Evolutionary conservation across 2,888 invertebrate species (phyloP), one percentile per base, ranked within the genome.

Genomic region (Melanchra persicariae): DNA sequence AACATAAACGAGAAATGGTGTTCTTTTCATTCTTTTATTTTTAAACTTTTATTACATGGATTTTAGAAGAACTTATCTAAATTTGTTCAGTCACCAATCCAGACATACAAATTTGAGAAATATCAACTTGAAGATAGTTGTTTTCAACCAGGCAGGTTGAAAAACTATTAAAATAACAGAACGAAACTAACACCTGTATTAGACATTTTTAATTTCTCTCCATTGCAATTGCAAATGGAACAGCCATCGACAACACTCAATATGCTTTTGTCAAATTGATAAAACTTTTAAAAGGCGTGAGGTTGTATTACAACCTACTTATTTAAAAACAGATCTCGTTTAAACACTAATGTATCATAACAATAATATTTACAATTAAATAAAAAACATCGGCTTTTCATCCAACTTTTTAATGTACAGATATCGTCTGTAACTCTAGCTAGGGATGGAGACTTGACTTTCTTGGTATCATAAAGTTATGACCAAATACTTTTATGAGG

Each of bases 271-370:
- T 92, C 92, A 90, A 90, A 87, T 87, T 87, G 85, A 87, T 90
- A 89, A 89, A 88, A 90, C 82, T 81, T 86, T 79, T 79, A 68
- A 78, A 84, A 85, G 84, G 85, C 82, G 69, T 65, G 77, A 78
- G 82, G 87, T 87, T 87, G 88, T 83, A 83, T 86, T 83, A 87
- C 88, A 86, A 90, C 89, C 89, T 87, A 89, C 88, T 90, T 90
- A 90, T 75, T 87, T 89, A 90, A 91, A 91, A 91, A 92, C 93
- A 93, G 93, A 93, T 93, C 93, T 93, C 90, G 83, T 88, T 91
- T 92, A 92, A 93, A 89, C 85, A 90, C 92, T 93, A 93, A 91
- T 87, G 86, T 85, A 89, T 85, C 84, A 82, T 90, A 91, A 91
- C 88, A 91, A 91, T 91, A 88, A 88, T 93, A 93, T 93, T 91